Conservation (phyloP, 1,140 invertebrate species). For the Drosophila elegans region DNA sequence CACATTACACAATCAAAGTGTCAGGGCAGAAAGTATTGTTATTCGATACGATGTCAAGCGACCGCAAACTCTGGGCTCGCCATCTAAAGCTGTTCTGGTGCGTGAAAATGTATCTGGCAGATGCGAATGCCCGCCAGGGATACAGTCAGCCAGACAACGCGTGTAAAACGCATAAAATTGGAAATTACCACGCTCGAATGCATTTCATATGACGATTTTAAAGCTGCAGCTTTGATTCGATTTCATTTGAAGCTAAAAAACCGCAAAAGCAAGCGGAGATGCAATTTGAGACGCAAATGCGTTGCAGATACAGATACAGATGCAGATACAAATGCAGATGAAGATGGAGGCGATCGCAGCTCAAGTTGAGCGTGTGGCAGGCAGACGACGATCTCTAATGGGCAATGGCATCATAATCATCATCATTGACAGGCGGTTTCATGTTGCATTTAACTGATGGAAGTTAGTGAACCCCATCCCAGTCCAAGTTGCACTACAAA, state of each 20-base stretch:
- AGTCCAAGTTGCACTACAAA: slow-evolving; percentile 10
- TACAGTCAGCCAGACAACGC: slow-evolving; percentile 38
- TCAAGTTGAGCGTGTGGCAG: slow-evolving; percentile 72
- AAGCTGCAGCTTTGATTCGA: slow-evolving; percentile 69
- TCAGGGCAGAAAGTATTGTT: background rate
- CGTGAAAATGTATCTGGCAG: slow-evolving; percentile 56
- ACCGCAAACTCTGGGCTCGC: slow-evolving; percentile 16
- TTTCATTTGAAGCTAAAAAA: slow-evolving; percentile 64
- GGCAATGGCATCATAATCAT: slow-evolving; percentile 54
- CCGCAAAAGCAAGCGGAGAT: slow-evolving; percentile 35
- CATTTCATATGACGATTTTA: slow-evolving; percentile 50
- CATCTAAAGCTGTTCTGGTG: slow-evolving; percentile 13
- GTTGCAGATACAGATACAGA: slow-evolving; percentile 15
- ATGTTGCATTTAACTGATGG: slow-evolving; percentile 73
- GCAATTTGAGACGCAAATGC: slow-evolving; percentile 8
- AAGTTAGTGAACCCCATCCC: slow-evolving; percentile 66
- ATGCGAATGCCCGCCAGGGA: slow-evolving; percentile 35
- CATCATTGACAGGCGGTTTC: slow-evolving; percentile 69
- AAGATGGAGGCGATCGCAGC: slow-evolving; percentile 40
- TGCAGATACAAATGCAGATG: slow-evolving; percentile 28
- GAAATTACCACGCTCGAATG: slow-evolving; percentile 69
- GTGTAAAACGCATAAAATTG: slow-evolving; percentile 80
- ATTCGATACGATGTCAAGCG: slow-evolving; percentile 10
- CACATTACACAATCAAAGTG: slow-evolving; percentile 5
- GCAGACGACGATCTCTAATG: slow-evolving; percentile 72